These are phyloP conservation scores for Vesta saturnalis DNA, from an alignment of 2,888 invertebrate species.

Conservation along the genomic window DNA sequence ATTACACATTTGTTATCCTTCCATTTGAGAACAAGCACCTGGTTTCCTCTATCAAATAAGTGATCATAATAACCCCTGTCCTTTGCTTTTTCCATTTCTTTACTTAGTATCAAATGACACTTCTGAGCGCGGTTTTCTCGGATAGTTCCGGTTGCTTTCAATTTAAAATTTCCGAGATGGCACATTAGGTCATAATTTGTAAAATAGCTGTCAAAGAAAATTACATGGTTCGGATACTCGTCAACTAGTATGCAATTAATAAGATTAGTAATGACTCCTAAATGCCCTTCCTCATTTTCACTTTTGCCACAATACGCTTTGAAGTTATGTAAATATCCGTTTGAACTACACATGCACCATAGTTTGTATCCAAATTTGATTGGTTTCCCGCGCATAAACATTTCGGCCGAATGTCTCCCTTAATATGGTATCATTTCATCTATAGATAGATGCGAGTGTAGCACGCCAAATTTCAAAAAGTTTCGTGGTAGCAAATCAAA, in stretches of 20 bases:
- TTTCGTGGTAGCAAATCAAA: too few species aligned
- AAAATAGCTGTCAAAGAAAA: slow-evolving; percentile 33
- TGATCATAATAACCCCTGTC: slow-evolving; percentile 33
- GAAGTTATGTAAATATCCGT: too few species aligned
- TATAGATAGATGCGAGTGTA: too few species aligned
- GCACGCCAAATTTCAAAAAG: too few species aligned
- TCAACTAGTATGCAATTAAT: slow-evolving; percentile 25
- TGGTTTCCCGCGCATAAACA: too few species aligned
- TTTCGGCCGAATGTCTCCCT: too few species aligned
- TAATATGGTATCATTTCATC: too few species aligned
- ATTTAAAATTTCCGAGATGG: slow-evolving; percentile 16
- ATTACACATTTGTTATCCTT: slow-evolving; percentile 27
- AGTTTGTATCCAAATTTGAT: too few species aligned
- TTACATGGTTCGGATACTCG: slow-evolving; percentile 24
- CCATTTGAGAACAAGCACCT: slow-evolving; percentile 26
- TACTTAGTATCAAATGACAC: slow-evolving; percentile 17
- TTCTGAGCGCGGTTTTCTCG: slow-evolving; percentile 25
- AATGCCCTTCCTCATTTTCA: too few species aligned
- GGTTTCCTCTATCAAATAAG: slow-evolving; percentile 23
- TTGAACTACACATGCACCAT: too few species aligned
- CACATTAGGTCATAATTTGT: slow-evolving; percentile 20
- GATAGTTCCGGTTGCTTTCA: slow-evolving; percentile 30
- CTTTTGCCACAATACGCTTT: too few species aligned
- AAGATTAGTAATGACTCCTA: slow-evolving; percentile 20
- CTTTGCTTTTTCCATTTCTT: slow-evolving; percentile 32